Evolutionary conservation across 2,888 invertebrate genomes (phyloP).

Genomic region (Autographa pulchrina): DNA sequence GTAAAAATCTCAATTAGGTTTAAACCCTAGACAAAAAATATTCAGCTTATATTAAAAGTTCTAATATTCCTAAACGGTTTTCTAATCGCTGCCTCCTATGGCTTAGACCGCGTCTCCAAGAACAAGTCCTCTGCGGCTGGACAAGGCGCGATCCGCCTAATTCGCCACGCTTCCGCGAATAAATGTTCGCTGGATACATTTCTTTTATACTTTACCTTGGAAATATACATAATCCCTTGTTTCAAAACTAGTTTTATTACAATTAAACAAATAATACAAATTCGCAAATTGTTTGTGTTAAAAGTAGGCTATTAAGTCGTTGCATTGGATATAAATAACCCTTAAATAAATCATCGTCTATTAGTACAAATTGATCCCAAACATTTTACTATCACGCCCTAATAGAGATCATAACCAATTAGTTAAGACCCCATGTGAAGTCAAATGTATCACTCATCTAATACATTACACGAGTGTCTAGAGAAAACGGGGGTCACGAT

Average conservation of each 20-base stretch:
- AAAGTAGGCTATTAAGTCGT: too few relatives aligned
- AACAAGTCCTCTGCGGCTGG: slow-evolving; percentile 75
- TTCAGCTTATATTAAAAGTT: not conserved
- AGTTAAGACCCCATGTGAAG: slow-evolving; percentile 56
- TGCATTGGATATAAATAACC: not conserved
- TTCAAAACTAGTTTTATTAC: slow-evolving; percentile 6
- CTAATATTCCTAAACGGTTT: not conserved
- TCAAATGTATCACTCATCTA: slow-evolving; percentile 42
- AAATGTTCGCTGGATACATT: slow-evolving; percentile 58
- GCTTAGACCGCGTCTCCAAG: slow-evolving; percentile 51
- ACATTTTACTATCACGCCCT: slow-evolving; percentile 54
- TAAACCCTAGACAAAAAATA: not conserved
- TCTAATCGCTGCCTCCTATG: slow-evolving; percentile 61
- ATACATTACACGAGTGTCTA: slow-evolving; percentile 63
- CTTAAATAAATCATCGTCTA: slow-evolving; percentile 19
- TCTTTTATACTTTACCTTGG: slow-evolving; percentile 43
- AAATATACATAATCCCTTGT: slow-evolving; percentile 55
- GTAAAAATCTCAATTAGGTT: not conserved
- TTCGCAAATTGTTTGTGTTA: too few relatives aligned
- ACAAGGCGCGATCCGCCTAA: slow-evolving; percentile 80
- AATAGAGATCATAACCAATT: slow-evolving; percentile 60
- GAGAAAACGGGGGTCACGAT: slow-evolving; percentile 66
- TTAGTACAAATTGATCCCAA: slow-evolving; percentile 49
- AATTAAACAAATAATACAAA: too few relatives aligned
- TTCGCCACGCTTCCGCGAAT: slow-evolving; percentile 75